These are phyloP conservation scores for Malacoraja senta DNA, from an alignment of 2,797 vertebrate genomes.

Conservation along the genomic window DNA sequence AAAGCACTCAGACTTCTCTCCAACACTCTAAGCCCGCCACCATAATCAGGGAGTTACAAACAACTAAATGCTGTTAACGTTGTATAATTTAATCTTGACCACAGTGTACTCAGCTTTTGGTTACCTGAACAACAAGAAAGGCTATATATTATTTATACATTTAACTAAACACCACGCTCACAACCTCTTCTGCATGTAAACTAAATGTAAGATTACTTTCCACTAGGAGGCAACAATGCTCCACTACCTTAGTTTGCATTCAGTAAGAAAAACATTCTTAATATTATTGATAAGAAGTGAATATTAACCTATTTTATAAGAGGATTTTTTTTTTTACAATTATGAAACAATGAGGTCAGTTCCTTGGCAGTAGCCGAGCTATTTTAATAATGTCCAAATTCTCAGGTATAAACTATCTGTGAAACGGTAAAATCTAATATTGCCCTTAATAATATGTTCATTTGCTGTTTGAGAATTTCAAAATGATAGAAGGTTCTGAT, in stretches of 20 bases:
- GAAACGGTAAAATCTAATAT: neutral
- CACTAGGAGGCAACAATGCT: conserved; percentile 34
- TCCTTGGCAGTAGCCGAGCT: neutral
- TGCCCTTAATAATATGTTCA: neutral
- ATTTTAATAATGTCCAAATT: conserved; percentile 23
- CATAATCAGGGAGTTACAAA: neutral
- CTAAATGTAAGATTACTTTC: neutral
- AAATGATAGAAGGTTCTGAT: neutral
- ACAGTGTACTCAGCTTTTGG: neutral
- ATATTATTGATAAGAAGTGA: neutral
- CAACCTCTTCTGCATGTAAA: neutral
- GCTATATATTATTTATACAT: no score
- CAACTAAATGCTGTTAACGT: neutral
- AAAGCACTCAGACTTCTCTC: neutral
- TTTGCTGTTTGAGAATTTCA: neutral
- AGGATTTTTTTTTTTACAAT: neutral
- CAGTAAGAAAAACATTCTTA: neutral
- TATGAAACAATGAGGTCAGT: neutral
- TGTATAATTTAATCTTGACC: neutral
- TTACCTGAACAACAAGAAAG: neutral
- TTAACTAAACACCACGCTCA: neutral
- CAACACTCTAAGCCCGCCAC: neutral
- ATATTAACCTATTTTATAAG: neutral
- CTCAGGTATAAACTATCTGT: no score
- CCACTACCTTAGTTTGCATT: neutral